phyloP scores from a whole-genome alignment of 2,888 invertebrate genomes.

The Oscheius myriophilus region DNA sequence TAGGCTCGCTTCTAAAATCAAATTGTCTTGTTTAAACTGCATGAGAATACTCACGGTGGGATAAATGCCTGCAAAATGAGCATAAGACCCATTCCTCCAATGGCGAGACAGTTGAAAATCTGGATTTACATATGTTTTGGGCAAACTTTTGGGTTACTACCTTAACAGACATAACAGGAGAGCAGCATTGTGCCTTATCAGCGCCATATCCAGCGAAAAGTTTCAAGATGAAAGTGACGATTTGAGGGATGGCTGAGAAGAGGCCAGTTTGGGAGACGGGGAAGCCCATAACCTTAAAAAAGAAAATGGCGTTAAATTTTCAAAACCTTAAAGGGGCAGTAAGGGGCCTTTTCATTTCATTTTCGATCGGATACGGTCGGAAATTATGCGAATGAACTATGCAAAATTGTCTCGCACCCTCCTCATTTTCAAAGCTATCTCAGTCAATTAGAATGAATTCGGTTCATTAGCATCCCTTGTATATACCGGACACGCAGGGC shows the following conservation, averaged over 20 bases:
- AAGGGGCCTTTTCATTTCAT: no score
- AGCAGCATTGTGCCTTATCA: slow-evolving; percentile 43
- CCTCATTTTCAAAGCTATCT: no score
- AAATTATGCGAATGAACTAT: no score
- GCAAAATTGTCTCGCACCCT: no score
- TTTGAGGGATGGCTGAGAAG: slow-evolving; percentile 23
- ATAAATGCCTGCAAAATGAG: slow-evolving; percentile 48
- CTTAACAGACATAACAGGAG: slow-evolving; percentile 40
- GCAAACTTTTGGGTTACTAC: no score
- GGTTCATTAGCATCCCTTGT: no score
- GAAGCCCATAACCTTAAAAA: slow-evolving; percentile 43
- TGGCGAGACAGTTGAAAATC: slow-evolving; percentile 44
- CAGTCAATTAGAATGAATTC: no score
- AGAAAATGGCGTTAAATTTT: neutral
- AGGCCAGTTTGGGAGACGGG: slow-evolving; percentile 47
- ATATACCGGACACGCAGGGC: no score
- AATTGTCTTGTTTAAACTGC: no score
- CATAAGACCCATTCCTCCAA: slow-evolving; percentile 45
- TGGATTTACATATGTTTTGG: no score
- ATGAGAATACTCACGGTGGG: slow-evolving; percentile 27
- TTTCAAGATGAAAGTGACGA: slow-evolving; percentile 46
- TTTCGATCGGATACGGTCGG: no score
- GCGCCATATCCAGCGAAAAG: slow-evolving; percentile 42
- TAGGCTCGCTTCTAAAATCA: slow-evolving; percentile 30
- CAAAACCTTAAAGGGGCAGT: no score